These are phyloP conservation scores for Cerastis leucographa DNA, from an alignment of 2,888 invertebrate species.

Conservation along the genomic window DNA sequence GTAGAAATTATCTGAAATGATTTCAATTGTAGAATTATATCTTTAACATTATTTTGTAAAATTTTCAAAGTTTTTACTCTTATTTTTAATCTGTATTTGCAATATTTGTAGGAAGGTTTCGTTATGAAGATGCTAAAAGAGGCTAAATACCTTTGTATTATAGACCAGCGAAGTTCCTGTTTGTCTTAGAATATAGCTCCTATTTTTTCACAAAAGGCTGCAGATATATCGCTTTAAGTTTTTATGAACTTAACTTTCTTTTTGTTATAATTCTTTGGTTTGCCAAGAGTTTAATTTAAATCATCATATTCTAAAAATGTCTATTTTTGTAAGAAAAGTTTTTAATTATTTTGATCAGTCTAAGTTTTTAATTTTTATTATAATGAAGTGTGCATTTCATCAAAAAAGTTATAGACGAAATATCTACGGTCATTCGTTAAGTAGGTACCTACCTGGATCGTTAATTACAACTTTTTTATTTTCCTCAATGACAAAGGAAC, in stretches of 20 bases:
- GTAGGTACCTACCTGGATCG: conserved; percentile 89
- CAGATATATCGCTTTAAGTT: neutral
- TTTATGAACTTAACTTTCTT: neutral
- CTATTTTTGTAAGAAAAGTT: neutral
- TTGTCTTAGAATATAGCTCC: neutral
- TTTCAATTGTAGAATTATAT: neutral
- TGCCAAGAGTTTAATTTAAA: neutral
- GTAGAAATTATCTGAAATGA: conserved; percentile 4
- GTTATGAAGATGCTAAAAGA: neutral
- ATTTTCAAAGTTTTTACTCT: neutral
- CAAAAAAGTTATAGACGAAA: conserved; percentile 67
- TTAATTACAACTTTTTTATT: conserved; percentile 91
- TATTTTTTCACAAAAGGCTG: conserved; percentile 7
- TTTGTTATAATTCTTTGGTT: neutral
- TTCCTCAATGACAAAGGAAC: conserved; percentile 91
- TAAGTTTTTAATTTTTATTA: conserved; percentile 14
- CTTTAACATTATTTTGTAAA: neutral
- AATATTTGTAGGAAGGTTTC: neutral
- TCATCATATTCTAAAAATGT: neutral
- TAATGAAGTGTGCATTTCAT: conserved; percentile 36
- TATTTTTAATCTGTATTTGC: neutral
- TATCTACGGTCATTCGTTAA: conserved; percentile 86
- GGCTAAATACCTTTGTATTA: neutral
- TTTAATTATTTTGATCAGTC: neutral
- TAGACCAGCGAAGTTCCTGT: neutral